A percentile compares a stretch with the other conserved stretches of the same genome.
phyloP scores from a whole-genome alignment of 2,888 invertebrate species.

The Platerodrilus igneus region DNA sequence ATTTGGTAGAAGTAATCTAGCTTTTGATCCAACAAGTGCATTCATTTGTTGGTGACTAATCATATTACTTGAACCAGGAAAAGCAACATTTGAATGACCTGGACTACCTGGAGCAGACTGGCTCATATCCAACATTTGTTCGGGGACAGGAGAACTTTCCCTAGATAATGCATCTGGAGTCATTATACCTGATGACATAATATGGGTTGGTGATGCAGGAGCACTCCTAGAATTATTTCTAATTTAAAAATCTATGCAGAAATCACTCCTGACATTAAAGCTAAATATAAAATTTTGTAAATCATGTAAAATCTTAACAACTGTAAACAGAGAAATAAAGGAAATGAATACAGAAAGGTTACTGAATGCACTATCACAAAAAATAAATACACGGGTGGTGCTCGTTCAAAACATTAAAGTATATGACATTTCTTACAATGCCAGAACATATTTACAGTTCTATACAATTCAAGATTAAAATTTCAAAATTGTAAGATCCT shows the following conservation, averaged over 20 bases:
- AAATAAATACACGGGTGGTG: no score
- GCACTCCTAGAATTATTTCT: slow-evolving; percentile 69
- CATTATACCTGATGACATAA: slow-evolving; percentile 78
- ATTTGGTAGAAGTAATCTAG: slow-evolving; percentile 55
- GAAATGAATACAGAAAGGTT: no score
- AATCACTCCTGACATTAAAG: neutral
- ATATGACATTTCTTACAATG: no score
- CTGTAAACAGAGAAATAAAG: no score
- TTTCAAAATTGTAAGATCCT: no score
- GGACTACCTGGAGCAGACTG: slow-evolving; percentile 55
- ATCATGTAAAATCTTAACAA: no score
- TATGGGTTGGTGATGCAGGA: slow-evolving; percentile 90
- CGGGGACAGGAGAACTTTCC: slow-evolving; percentile 88
- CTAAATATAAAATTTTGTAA: slow-evolving; percentile 1
- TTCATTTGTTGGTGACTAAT: slow-evolving; percentile 50
- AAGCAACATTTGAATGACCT: slow-evolving; percentile 51
- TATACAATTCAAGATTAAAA: no score
- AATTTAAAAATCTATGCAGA: no score
- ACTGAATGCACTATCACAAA: no score
- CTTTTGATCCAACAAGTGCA: slow-evolving; percentile 49
- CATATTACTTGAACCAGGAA: slow-evolving; percentile 46
- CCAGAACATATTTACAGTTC: no score
- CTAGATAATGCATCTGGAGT: slow-evolving; percentile 83
- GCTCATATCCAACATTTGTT: slow-evolving; percentile 52
- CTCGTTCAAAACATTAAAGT: no score